Conservation (phyloP, 2,888 invertebrate genomes). For the Craniophora ligustri region DNA sequence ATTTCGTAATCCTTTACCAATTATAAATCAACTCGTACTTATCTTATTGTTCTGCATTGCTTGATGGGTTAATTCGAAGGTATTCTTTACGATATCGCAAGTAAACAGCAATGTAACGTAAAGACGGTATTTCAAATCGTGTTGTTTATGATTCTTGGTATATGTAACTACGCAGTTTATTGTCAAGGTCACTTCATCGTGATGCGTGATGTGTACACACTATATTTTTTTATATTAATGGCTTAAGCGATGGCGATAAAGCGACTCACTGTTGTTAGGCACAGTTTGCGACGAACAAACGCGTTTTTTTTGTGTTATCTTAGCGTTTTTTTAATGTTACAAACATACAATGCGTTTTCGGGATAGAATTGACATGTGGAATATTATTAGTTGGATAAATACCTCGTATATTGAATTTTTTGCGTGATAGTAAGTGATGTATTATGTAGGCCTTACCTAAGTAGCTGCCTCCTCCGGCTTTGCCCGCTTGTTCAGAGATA, state of each 20-base stretch:
- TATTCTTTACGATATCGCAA: slow-evolving; percentile 6
- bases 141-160: slow-evolving; percentile 17
- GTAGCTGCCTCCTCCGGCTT: no score
- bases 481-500: no score
- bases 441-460: no score
- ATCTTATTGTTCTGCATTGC: slow-evolving; percentile 3
- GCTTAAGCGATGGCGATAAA: slow-evolving; percentile 37
- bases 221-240: slow-evolving; percentile 46
- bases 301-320: no score
- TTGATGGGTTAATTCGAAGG: slow-evolving; percentile 8
- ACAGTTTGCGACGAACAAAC: slow-evolving; percentile 6
- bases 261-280: slow-evolving; percentile 33
- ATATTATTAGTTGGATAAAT: no score
- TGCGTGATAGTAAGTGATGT: no score
- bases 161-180: slow-evolving; percentile 49
- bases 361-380: no score
- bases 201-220: slow-evolving; percentile 44
- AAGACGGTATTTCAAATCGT: slow-evolving; percentile 5
- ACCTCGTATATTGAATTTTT: no score
- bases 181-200: slow-evolving; percentile 44
- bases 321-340: no score
- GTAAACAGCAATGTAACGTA: slow-evolving; percentile 30
- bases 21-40: neutral
- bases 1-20: slow-evolving; percentile 30
- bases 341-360: no score